Evolutionary conservation across 2,113 vertebrate species (phyloP).

Genomic region (Nycticryphes semicollaris): DNA sequence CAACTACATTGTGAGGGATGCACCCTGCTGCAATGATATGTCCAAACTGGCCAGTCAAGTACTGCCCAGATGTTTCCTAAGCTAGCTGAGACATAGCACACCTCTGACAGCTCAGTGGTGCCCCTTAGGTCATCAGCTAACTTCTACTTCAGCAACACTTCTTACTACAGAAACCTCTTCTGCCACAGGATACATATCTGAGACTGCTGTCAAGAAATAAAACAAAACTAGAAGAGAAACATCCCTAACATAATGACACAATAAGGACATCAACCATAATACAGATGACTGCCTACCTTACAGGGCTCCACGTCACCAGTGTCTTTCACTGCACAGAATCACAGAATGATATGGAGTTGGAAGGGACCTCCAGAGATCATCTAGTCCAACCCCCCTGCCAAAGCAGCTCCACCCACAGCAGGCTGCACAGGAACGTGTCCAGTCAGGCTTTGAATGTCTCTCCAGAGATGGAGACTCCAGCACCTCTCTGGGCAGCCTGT

Average conservation of each 20-base stretch:
- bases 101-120: background rate
- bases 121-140: background rate
- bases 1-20: background rate
- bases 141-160: background rate
- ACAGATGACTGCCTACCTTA: background rate
- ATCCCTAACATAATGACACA: background rate
- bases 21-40: background rate
- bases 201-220: background rate
- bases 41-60: background rate
- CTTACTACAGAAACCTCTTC: background rate
- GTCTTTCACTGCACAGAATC: background rate
- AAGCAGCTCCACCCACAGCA: no score
- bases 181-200: background rate
- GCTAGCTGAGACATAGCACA: background rate
- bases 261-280: background rate
- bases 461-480: no score
- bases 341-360: no score
- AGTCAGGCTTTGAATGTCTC: no score
- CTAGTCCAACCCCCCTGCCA: no score
- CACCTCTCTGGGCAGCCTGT: no score
- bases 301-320: background rate
- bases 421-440: no score
- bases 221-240: background rate
- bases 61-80: background rate
- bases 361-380: no score